Evolutionary conservation across 1,140 invertebrate genomes (phyloP).

Genomic region (Macrostomum lignano): DNA sequence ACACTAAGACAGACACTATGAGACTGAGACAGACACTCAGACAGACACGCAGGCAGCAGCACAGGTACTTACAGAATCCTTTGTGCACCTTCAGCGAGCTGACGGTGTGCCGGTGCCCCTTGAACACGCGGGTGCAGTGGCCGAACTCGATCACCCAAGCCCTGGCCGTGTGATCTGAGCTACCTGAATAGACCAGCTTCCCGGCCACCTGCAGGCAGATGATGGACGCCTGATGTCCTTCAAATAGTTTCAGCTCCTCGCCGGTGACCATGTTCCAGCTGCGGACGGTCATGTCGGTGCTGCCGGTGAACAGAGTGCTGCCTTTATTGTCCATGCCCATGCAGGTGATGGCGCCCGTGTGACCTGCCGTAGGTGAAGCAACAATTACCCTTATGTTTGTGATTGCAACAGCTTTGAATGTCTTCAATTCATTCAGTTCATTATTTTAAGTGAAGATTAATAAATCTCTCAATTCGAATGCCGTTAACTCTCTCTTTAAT

Average conservation of each 20-base stretch:
- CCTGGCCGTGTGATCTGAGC: slow-evolving; percentile 30
- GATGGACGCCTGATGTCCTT: slow-evolving; percentile 30
- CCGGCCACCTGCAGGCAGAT: slow-evolving; percentile 31
- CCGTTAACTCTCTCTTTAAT: too few relatives aligned
- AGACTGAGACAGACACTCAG: too few relatives aligned
- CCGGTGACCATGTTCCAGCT: slow-evolving; percentile 30
- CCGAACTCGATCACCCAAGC: slow-evolving; percentile 34
- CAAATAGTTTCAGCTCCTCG: slow-evolving; percentile 22
- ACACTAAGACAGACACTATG: too few relatives aligned
- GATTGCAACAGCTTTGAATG: too few relatives aligned
- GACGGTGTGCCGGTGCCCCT: slow-evolving; percentile 30
- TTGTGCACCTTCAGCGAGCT: slow-evolving; percentile 28
- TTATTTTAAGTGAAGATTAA: too few relatives aligned
- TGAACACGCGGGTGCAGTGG: slow-evolving; percentile 31
- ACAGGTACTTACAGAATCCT: slow-evolving; percentile 27
- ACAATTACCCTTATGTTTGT: too few relatives aligned
- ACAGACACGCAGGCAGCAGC: too few relatives aligned
- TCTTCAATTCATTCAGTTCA: too few relatives aligned
- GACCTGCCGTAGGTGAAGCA: too few relatives aligned
- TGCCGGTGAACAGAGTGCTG: slow-evolving; percentile 28
- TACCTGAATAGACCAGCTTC: slow-evolving; percentile 32
- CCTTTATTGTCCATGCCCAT: slow-evolving; percentile 27
- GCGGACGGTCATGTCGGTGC: slow-evolving; percentile 27
- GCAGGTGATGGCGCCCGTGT: slow-evolving; percentile 29
- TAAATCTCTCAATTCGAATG: too few relatives aligned